Base-by-base conservation (phyloP, 2,888 invertebrate genomes). In the Pristionchus japonicus region DNA sequence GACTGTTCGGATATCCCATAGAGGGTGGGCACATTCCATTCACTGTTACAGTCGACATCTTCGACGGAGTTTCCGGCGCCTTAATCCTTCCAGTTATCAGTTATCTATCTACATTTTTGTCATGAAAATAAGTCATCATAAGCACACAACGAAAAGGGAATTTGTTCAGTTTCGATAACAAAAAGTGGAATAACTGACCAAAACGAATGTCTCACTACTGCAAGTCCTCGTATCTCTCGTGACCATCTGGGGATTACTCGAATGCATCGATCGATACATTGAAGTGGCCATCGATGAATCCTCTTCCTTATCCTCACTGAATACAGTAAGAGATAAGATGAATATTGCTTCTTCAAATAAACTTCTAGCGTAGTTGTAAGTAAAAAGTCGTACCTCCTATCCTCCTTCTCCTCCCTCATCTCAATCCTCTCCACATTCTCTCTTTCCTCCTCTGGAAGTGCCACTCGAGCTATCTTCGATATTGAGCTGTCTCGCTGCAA, bases 41-140 rank as follows among this genome's bases (percentile, higher is more conserved):
- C 34, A 87, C 52, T 3, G 87, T 87, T 6, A 77, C 52, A 2
- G 74, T 49, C 37, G 87, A 87, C 87, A 87, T 87, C 77, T 74
- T 87, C n/a, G 87, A 87, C 1, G 87, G 87, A 31, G 87, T 27
- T 34, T 87, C 87, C 13, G 77, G 52, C 15, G 87, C 74, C 87
- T 87, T 23, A 74, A 74, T n/a, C n/a, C n/a, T n/a, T n/a, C n/a
- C 31, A 37, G 7, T 37, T 40, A 74, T 40, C 23, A n/a, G 6
- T 20, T 20, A 70, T 27, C n/a, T n/a, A n/a, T 34, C 34, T 34
- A 4, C 61, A 61, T 27, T 61, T 27, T 23, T 2, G 61, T 3
- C 61, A 61, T 23, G 27, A 61, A 23, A 3, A 23, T 6, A 61
- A 20, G n/a, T 61, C 27, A 61, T 27, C 27, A 9, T 9, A 61